Evolutionary conservation across 2,888 invertebrate genomes (phyloP).

Genomic region (Gastracanthus pulcherrimus): DNA sequence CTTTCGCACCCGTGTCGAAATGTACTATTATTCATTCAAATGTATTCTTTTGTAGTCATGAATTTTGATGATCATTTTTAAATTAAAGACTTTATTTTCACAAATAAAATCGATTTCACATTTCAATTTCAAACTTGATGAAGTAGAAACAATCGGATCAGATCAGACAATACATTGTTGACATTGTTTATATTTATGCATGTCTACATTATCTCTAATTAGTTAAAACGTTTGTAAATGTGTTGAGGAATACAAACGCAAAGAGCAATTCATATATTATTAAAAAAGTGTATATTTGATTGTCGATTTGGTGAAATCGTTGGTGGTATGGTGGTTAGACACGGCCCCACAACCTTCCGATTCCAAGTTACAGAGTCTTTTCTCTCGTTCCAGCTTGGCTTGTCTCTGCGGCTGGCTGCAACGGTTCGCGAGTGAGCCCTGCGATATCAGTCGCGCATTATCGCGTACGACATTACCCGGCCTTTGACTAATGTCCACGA

Average conservation of each 20-base stretch:
- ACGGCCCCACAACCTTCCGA: constrained; percentile 58
- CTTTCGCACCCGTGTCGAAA: too few relatives aligned
- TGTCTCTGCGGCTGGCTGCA: constrained; percentile 2
- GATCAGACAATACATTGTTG: too few relatives aligned
- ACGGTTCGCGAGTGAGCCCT: constrained; percentile 55
- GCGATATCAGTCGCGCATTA: constrained; percentile 76
- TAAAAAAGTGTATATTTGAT: background rate
- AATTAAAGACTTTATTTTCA: too few relatives aligned
- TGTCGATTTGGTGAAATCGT: constrained; percentile 37
- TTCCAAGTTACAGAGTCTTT: constrained; percentile 34
- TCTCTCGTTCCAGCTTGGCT: background rate
- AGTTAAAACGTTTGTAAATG: background rate
- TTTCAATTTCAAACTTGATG: too few relatives aligned
- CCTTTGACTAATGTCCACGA: constrained; percentile 77
- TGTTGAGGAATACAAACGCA: background rate
- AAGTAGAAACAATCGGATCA: too few relatives aligned
- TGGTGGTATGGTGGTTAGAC: constrained; percentile 40
- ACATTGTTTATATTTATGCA: background rate
- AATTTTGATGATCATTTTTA: too few relatives aligned
- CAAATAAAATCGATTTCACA: too few relatives aligned
- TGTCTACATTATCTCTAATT: constrained; percentile 11
- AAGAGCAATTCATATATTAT: constrained; percentile 8
- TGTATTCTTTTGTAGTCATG: too few relatives aligned
- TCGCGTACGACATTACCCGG: constrained; percentile 75
- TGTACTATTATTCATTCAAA: too few relatives aligned